Evolutionary conservation across 2,797 vertebrate genomes (phyloP).

Genomic region (Hyperoplus immaculatus): DNA sequence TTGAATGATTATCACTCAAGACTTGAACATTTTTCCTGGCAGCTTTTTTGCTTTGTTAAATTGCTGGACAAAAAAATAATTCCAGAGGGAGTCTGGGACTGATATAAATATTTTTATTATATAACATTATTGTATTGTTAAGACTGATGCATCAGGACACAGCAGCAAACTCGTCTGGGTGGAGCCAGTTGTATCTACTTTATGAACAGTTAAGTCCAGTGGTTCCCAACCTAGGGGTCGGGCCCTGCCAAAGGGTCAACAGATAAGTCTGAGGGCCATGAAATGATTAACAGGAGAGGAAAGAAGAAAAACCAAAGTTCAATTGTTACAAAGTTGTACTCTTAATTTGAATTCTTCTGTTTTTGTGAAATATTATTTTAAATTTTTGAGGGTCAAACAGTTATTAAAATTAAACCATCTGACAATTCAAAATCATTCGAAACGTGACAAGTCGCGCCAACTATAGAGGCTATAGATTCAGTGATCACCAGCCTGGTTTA

Average conservation of each 20-base stretch:
- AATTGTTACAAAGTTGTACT: neutral
- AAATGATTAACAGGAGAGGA: neutral
- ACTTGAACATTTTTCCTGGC: neutral
- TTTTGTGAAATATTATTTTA: neutral
- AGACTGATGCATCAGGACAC: neutral
- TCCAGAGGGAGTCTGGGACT: neutral
- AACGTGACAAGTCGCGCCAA: neutral
- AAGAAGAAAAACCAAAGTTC: neutral
- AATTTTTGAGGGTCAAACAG: neutral
- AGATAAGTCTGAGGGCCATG: neutral
- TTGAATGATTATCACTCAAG: neutral
- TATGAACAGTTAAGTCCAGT: neutral
- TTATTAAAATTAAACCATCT: neutral
- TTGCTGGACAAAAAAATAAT: neutral
- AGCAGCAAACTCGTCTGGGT: neutral
- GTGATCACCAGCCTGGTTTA: neutral
- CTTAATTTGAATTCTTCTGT: neutral
- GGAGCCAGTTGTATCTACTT: neutral
- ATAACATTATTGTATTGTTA: neutral
- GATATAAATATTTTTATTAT: neutral
- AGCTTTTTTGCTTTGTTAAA: neutral
- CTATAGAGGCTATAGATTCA: neutral
- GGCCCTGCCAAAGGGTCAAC: neutral
- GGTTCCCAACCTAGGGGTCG: too few relatives aligned
- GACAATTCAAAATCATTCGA: neutral